Conservation (phyloP, 2,113 vertebrate genomes). For the Hipposideros armiger region DNA sequence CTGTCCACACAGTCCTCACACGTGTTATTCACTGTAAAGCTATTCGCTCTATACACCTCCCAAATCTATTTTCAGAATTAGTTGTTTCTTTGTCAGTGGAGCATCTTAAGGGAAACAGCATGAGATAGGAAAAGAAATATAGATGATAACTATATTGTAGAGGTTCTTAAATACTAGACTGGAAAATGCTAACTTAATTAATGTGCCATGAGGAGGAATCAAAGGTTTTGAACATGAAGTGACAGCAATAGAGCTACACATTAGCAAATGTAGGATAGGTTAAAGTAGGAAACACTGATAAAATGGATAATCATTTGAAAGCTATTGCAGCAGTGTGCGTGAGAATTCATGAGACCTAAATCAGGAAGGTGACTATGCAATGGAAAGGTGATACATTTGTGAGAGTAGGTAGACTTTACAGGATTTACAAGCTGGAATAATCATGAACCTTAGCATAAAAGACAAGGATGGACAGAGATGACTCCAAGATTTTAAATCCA, state of each 20-base stretch:
- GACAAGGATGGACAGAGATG: background rate
- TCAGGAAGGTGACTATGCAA: background rate
- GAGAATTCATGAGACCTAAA: background rate
- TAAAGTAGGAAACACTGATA: background rate
- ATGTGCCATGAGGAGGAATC: background rate
- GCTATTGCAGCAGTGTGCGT: background rate
- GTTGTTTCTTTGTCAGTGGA: background rate
- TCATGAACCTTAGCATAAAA: background rate
- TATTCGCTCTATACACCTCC: background rate
- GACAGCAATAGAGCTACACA: background rate
- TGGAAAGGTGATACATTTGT: background rate
- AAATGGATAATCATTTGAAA: background rate
- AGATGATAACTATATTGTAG: background rate
- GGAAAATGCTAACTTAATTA: background rate
- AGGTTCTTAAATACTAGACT: background rate
- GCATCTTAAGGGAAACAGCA: background rate
- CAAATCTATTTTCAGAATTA: background rate
- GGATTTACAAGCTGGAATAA: background rate
- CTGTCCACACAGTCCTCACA: no score
- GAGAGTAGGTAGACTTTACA: background rate
- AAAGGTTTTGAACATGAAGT: background rate
- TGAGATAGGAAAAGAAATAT: background rate
- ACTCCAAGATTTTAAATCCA: background rate
- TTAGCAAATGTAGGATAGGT: background rate
- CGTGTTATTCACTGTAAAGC: background rate